Conservation (phyloP, 2,113 vertebrate genomes). For the Oenanthe melanoleuca region DNA sequence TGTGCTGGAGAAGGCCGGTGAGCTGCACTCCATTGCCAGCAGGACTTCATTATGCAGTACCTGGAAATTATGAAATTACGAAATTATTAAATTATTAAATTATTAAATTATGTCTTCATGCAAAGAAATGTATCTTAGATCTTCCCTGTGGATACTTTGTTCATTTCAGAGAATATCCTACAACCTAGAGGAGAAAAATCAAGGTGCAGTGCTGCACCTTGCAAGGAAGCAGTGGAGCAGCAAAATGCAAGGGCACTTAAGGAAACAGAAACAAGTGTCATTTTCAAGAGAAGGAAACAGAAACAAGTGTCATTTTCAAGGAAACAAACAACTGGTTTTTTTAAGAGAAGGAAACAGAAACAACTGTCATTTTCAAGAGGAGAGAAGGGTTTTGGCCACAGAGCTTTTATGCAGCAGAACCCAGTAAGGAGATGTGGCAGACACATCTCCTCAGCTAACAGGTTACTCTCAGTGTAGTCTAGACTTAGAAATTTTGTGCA, state of each 20-base stretch:
- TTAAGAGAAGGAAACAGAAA: background rate
- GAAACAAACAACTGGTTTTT: too few species aligned
- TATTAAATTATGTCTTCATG: background rate
- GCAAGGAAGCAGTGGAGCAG: background rate
- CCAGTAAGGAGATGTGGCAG: background rate
- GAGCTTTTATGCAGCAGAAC: background rate
- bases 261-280: background rate
- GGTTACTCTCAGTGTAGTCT: background rate
- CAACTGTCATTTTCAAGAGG: background rate
- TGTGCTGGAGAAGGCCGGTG: constrained; percentile 77
- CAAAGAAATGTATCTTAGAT: background rate
- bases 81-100: background rate
- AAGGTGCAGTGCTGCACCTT: background rate
- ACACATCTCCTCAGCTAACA: background rate
- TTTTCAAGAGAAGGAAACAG: background rate
- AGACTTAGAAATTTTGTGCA: background rate
- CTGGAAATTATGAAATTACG: constrained; percentile 55
- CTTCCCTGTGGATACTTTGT: background rate
- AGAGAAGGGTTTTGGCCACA: background rate
- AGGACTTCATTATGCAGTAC: constrained; percentile 85
- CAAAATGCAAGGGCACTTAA: background rate
- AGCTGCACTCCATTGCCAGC: constrained; percentile 86
- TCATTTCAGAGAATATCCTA: background rate
- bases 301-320: background rate
- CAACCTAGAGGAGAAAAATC: background rate